phyloP scores from a whole-genome alignment of 2,888 invertebrate genomes.

The Polydrusus cervinus region DNA sequence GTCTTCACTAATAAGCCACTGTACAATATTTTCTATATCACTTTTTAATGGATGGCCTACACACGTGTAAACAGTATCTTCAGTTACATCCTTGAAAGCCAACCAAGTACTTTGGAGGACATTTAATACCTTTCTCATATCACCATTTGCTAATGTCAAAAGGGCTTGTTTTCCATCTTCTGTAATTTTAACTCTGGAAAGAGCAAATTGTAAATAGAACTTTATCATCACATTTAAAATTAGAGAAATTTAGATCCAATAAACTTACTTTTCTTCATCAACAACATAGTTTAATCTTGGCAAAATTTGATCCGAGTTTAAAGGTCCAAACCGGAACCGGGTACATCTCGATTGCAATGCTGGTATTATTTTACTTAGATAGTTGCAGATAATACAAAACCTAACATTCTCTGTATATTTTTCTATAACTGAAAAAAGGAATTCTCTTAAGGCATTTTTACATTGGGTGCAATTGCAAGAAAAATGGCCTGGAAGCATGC shows the following conservation, averaged over 20 bases:
- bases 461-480: too few species aligned
- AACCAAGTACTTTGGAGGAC: conserved; percentile 97
- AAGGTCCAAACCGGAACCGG: conserved; percentile 94
- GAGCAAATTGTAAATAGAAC: not conserved
- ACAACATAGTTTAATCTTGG: conserved; percentile 92
- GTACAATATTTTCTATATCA: conserved; percentile 91
- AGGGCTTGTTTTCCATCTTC: conserved; percentile 93
- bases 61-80: conserved; percentile 94
- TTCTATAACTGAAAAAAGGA: conserved; percentile 88
- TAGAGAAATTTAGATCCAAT: not conserved
- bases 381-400: conserved; percentile 99
- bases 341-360: conserved; percentile 99
- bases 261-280: conserved; percentile 83
- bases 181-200: conserved; percentile 82
- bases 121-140: conserved; percentile 98
- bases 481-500: too few species aligned
- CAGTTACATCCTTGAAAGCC: conserved; percentile 91
- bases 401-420: conserved; percentile 99
- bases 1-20: conserved; percentile 87
- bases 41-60: conserved; percentile 95
- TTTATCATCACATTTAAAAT: conserved; percentile 20
- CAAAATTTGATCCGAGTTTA: conserved; percentile 88
- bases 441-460: too few species aligned
- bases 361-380: conserved; percentile 98
- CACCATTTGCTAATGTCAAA: conserved; percentile 92